Evolutionary conservation across 2,113 vertebrate species (phyloP).

Genomic region (Pterocles burchelli): DNA sequence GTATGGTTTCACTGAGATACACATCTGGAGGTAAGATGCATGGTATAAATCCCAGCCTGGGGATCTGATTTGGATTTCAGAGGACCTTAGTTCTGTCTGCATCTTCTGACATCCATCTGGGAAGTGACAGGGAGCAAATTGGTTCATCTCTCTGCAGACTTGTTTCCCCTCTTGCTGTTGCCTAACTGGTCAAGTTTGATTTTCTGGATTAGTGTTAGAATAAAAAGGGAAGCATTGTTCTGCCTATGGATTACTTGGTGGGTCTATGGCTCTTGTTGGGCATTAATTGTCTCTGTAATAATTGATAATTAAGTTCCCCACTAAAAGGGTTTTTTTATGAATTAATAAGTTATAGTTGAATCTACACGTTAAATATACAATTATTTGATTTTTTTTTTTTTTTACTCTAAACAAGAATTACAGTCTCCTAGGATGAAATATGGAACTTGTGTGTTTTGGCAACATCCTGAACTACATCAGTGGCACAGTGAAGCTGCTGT

Average conservation of each 20-base stretch:
- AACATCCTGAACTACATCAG: neutral
- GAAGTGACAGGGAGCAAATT: neutral
- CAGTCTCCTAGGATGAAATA: neutral
- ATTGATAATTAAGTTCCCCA: neutral
- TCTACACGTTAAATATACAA: neutral
- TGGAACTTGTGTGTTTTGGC: neutral
- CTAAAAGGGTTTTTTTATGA: neutral
- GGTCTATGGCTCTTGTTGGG: neutral
- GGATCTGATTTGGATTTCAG: neutral
- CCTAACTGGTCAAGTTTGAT: neutral
- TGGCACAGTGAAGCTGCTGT: neutral
- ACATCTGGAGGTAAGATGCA: fast-evolving
- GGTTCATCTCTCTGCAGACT: neutral
- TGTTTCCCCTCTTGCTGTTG: neutral
- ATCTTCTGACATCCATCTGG: neutral
- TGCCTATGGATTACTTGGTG: fast-evolving
- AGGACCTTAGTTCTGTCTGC: neutral
- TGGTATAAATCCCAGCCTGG: neutral
- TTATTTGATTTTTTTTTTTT: neutral
- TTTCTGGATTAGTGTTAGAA: fast-evolving
- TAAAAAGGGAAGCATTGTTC: neutral
- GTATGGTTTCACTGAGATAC: neutral
- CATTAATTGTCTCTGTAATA: neutral
- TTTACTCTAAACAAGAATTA: neutral
- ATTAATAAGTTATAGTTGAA: neutral